These are phyloP conservation scores for Nephrotoma guestfalica DNA, from an alignment of 2,888 invertebrate genomes.

Conservation along the genomic window DNA sequence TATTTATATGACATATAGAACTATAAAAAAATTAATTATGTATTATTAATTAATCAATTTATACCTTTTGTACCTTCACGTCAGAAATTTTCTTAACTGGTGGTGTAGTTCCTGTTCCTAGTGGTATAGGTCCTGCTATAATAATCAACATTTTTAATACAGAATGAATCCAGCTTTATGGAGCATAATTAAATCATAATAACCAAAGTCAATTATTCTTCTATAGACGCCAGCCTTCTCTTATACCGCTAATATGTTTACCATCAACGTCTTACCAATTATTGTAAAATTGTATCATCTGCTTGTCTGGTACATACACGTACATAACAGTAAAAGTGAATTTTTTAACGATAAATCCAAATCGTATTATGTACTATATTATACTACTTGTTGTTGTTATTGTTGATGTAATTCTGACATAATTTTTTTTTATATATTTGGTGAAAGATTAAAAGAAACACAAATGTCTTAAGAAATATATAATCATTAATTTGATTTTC, in stretches of 20 bases:
- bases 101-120: too few relatives aligned
- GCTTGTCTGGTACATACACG: neutral
- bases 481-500: neutral
- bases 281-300: neutral
- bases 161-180: neutral
- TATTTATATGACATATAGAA: too few relatives aligned
- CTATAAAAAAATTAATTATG: too few relatives aligned
- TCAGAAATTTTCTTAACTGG: too few relatives aligned
- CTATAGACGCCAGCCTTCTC: neutral
- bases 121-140: too few relatives aligned
- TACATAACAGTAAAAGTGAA: neutral
- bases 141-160: too few relatives aligned
- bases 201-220: neutral
- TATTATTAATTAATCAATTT: too few relatives aligned
- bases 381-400: neutral
- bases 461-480: neutral
- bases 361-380: neutral
- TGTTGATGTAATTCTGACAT: neutral
- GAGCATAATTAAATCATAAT: neutral
- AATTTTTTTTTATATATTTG: neutral
- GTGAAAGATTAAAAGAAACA: neutral
- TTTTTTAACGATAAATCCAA: neutral
- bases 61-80: too few relatives aligned
- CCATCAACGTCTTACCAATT: neutral
- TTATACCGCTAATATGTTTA: neutral